phyloP scores from a whole-genome alignment of 2,113 vertebrate species.

The Halcyon senegalensis region DNA sequence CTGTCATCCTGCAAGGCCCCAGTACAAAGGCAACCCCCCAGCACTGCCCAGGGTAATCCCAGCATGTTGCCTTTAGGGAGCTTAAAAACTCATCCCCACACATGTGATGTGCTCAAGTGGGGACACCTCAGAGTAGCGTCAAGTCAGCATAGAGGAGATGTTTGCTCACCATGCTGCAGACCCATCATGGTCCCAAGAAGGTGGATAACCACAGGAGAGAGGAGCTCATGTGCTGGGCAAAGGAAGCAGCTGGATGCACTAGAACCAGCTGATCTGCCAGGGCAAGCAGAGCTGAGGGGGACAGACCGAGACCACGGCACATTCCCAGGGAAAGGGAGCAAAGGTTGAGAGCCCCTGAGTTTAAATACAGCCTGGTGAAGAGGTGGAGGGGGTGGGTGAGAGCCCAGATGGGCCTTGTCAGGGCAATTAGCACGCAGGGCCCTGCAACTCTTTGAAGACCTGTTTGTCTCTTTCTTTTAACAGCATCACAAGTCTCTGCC shows the following conservation, averaged over 20 bases:
- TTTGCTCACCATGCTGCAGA: accelerated
- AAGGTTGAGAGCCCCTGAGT: accelerated
- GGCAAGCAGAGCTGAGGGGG: background rate
- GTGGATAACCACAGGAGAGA: background rate
- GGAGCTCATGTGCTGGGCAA: background rate
- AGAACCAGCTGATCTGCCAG: background rate
- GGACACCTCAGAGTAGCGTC: background rate
- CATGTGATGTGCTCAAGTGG: accelerated
- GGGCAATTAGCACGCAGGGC: background rate
- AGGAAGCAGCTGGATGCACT: accelerated
- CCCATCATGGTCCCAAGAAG: background rate
- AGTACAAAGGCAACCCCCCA: background rate
- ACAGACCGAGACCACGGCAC: background rate
- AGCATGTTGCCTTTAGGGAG: accelerated
- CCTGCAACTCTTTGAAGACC: background rate
- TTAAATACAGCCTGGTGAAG: accelerated
- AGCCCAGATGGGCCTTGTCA: background rate
- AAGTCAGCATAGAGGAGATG: background rate
- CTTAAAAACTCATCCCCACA: accelerated
- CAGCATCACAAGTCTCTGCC: background rate
- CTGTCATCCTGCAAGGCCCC: accelerated
- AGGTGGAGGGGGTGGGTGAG: accelerated
- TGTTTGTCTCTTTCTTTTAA: background rate
- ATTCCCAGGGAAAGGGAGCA: accelerated
- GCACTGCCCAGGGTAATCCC: background rate